Evolutionary conservation across 2,113 vertebrate genomes (phyloP).

Genomic region (Choloepus hoffmanni): DNA sequence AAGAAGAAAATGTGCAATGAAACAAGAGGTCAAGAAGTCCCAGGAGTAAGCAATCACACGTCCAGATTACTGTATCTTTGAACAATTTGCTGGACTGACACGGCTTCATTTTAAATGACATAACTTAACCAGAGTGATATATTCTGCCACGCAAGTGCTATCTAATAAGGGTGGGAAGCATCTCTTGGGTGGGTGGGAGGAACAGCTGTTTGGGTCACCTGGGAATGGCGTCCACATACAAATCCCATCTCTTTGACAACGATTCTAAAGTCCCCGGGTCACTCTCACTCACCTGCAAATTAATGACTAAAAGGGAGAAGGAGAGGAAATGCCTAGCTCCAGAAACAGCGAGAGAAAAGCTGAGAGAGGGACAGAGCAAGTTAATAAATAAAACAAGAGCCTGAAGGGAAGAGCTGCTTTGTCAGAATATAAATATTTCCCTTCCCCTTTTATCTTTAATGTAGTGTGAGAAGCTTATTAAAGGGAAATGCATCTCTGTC

Average conservation of each 20-base stretch:
- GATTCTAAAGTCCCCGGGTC: conserved; percentile 77
- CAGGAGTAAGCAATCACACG: conserved; percentile 56
- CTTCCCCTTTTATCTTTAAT: conserved; percentile 90
- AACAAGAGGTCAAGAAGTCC: conserved; percentile 80
- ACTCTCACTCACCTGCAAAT: conserved; percentile 79
- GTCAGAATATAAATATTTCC: conserved; percentile 93
- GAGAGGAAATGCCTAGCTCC: conserved; percentile 71
- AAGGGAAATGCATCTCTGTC: conserved; percentile 86
- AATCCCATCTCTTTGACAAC: conserved; percentile 72
- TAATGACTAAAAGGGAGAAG: conserved; percentile 81
- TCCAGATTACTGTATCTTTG: conserved; percentile 50
- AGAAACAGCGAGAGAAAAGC: conserved; percentile 73
- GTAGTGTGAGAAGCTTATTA: conserved; percentile 90
- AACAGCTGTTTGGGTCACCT: conserved; percentile 76
- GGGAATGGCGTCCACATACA: conserved; percentile 78
- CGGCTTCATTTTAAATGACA: conserved; percentile 53
- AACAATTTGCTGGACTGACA: conserved; percentile 4
- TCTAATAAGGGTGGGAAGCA: conserved; percentile 30
- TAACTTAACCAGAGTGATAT: conserved; percentile 13
- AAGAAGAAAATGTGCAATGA: conserved; percentile 78
- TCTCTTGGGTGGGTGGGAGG: not conserved
- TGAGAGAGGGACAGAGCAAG: conserved; percentile 84
- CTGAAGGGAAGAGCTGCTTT: conserved; percentile 90
- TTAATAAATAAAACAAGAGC: conserved; percentile 91
- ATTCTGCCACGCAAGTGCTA: conserved; percentile 32